Evolutionary conservation across 2,888 invertebrate species (phyloP).

Genomic region (Ecliptopera silaceata): DNA sequence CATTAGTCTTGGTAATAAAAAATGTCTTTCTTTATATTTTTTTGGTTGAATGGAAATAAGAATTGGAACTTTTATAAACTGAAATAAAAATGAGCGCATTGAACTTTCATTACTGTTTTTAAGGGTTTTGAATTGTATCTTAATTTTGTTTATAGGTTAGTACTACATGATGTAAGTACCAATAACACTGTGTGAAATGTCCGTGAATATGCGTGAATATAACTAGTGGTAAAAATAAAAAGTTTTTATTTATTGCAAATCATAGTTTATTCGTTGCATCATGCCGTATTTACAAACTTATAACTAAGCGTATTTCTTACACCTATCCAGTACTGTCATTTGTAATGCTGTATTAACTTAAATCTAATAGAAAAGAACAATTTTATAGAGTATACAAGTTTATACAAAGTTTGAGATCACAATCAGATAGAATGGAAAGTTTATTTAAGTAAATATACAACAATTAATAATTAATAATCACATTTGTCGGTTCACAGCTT

Average conservation of each 20-base stretch:
- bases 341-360: conserved; percentile 55
- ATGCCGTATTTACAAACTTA: conserved; percentile 74
- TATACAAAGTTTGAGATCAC: conserved; percentile 56
- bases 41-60: too few relatives aligned
- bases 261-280: conserved; percentile 63
- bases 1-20: too few relatives aligned
- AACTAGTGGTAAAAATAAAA: neutral
- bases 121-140: too few relatives aligned
- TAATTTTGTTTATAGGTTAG: too few relatives aligned
- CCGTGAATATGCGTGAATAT: too few relatives aligned
- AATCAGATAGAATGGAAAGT: conserved; percentile 39
- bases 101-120: too few relatives aligned
- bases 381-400: conserved; percentile 34
- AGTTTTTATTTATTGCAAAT: conserved; percentile 43
- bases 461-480: conserved; percentile 44
- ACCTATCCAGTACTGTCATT: conserved; percentile 70
- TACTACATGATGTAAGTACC: too few relatives aligned
- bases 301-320: conserved; percentile 61
- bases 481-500: conserved; percentile 51
- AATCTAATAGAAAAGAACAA: conserved; percentile 20
- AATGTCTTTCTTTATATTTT: too few relatives aligned
- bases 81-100: too few relatives aligned
- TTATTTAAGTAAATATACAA: conserved; percentile 34
- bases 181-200: too few relatives aligned
- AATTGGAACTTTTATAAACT: too few relatives aligned